Conservation (phyloP, 2,888 invertebrate genomes). For the Eristalinus sepulchralis region DNA sequence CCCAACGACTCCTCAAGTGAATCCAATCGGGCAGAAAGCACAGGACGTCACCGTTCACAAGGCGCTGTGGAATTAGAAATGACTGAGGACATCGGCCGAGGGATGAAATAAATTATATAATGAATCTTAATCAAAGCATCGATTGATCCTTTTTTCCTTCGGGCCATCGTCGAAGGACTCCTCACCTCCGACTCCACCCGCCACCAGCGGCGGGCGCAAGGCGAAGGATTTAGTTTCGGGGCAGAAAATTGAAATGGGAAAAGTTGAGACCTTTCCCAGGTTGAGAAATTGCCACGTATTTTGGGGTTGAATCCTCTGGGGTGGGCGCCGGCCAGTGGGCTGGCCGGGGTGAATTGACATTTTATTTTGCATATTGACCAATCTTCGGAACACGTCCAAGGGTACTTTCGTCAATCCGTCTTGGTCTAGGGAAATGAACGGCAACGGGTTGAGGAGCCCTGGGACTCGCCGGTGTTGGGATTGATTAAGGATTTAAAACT, state of each 20-base stretch:
- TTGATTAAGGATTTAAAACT: slow-evolving; percentile 69
- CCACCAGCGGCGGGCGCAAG: neutral
- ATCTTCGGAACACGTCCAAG: slow-evolving; percentile 50
- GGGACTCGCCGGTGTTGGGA: slow-evolving; percentile 60
- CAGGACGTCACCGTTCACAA: slow-evolving; percentile 8
- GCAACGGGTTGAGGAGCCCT: slow-evolving; percentile 59
- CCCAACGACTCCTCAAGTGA: slow-evolving; percentile 17
- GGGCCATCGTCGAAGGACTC: neutral
- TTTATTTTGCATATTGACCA: slow-evolving; percentile 72
- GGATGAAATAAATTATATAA: slow-evolving; percentile 67
- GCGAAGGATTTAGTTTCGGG: slow-evolving; percentile 41
- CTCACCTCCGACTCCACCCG: neutral
- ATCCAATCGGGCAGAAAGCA: slow-evolving; percentile 20
- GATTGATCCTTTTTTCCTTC: slow-evolving; percentile 50
- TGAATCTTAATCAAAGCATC: slow-evolving; percentile 70
- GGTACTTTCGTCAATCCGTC: slow-evolving; percentile 60
- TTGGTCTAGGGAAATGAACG: slow-evolving; percentile 3
- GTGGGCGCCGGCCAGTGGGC: neutral
- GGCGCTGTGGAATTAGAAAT: slow-evolving; percentile 50
- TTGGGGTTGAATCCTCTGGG: slow-evolving; percentile 54
- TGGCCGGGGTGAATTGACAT: slow-evolving; percentile 60
- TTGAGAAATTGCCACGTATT: slow-evolving; percentile 69
- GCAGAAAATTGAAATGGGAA: slow-evolving; percentile 63
- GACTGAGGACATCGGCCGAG: slow-evolving; percentile 64
- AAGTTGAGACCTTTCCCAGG: slow-evolving; percentile 63